Conservation (phyloP, 2,888 invertebrate species). For the Eudemis profundana region DNA sequence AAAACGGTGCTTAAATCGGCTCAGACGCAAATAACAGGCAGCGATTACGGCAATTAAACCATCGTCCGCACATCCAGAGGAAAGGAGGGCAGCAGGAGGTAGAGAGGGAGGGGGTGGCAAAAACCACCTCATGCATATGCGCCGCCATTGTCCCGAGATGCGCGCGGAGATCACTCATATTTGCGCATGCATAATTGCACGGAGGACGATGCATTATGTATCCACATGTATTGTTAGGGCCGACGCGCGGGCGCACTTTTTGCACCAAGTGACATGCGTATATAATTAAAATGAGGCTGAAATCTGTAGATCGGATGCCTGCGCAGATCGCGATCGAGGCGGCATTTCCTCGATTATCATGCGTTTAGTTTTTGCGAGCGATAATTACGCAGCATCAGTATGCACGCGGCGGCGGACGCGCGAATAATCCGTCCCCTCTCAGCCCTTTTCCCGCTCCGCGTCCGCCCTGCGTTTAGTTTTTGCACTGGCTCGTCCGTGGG, state of each 20-base stretch:
- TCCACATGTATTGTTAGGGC: slow-evolving; percentile 38
- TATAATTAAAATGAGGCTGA: slow-evolving; percentile 40
- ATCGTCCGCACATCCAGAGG: slow-evolving; percentile 37
- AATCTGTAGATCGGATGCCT: slow-evolving; percentile 43
- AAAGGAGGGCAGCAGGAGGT: slow-evolving; percentile 40
- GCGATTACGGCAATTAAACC: slow-evolving; percentile 66
- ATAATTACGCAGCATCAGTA: slow-evolving; percentile 79
- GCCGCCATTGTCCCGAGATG: slow-evolving; percentile 43
- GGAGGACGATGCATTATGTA: slow-evolving; percentile 42
- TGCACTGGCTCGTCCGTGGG: slow-evolving; percentile 60
- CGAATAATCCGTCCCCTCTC: slow-evolving; percentile 51
- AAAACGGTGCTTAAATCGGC: slow-evolving; percentile 54
- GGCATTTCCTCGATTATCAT: slow-evolving; percentile 78
- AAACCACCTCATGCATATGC: slow-evolving; percentile 54
- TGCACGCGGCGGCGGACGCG: slow-evolving; percentile 68
- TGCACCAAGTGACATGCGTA: slow-evolving; percentile 41
- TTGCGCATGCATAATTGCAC: slow-evolving; percentile 41
- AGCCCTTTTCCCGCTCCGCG: slow-evolving; percentile 50
- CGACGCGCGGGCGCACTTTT: slow-evolving; percentile 34
- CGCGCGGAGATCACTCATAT: slow-evolving; percentile 41
- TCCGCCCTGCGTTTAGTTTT: slow-evolving; percentile 54
- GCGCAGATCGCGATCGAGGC: slow-evolving; percentile 48
- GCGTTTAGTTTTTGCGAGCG: slow-evolving; percentile 73
- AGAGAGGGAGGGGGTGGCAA: slow-evolving; percentile 47
- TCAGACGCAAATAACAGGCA: slow-evolving; percentile 64